A percentile compares a stretch with the other conserved stretches of the same genome.
Conservation (phyloP, 2,888 invertebrate genomes). For the Myopa tessellatipennis region DNA sequence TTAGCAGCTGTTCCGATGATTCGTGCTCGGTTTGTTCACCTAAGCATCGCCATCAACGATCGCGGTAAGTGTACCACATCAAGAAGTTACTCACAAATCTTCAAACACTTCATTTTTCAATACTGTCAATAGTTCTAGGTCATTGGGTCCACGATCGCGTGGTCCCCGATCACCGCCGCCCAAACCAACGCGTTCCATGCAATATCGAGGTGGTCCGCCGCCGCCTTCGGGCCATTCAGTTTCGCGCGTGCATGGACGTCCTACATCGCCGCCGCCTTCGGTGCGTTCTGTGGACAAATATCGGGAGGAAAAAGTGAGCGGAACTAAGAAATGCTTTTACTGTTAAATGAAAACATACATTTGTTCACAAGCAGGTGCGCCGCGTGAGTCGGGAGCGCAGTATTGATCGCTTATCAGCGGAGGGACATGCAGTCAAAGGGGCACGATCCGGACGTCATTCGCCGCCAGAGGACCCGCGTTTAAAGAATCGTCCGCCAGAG, state of each 20-base stretch:
- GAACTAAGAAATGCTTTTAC: not conserved
- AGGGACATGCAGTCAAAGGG: conserved; percentile 59
- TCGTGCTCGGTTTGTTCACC: conserved; percentile 87
- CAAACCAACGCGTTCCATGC: conserved; percentile 59
- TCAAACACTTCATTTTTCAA: not conserved
- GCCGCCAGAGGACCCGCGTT: conserved; percentile 73
- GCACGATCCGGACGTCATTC: conserved; percentile 63
- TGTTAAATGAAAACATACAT: not conserved
- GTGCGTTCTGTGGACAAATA: conserved; percentile 60
- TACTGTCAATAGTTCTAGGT: conserved; percentile 70
- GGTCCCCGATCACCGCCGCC: conserved; percentile 67
- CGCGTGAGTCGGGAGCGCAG: conserved; percentile 56
- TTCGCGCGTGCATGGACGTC: conserved; percentile 62
- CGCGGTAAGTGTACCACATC: conserved; percentile 58
- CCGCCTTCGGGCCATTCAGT: conserved; percentile 54
- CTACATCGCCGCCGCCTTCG: conserved; percentile 59
- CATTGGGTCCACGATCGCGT: conserved; percentile 69
- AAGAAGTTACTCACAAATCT: not conserved
- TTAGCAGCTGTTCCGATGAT: conserved; percentile 85
- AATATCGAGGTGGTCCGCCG: conserved; percentile 58
- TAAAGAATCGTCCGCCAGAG: conserved; percentile 70
- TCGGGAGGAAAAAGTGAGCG: conserved; percentile 60
- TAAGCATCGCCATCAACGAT: conserved; percentile 67
- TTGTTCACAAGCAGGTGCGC: conserved; percentile 23
- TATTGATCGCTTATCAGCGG: conserved; percentile 55